phyloP scores from a whole-genome alignment of 2,113 vertebrate genomes.

The Mola mola region DNA sequence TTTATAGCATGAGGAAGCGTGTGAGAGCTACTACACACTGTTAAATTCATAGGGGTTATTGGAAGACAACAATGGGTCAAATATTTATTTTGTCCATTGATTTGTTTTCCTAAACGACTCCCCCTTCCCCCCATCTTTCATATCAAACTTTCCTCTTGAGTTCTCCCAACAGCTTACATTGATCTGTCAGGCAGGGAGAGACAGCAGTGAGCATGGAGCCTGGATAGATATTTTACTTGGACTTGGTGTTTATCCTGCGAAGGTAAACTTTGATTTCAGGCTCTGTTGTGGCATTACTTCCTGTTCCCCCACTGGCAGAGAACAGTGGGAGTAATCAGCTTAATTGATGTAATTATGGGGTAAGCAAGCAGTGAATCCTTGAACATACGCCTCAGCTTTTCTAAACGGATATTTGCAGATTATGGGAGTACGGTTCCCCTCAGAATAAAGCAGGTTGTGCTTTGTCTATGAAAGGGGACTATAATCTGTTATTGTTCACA shows the following conservation, averaged over 20 bases:
- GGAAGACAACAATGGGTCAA: no score
- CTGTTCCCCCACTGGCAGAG: conserved; percentile 54
- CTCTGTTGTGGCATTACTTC: conserved; percentile 54
- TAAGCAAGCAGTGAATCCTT: conserved; percentile 56
- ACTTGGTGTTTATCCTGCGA: conserved; percentile 49
- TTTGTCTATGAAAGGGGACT: conserved; percentile 25
- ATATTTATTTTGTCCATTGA: conserved; percentile 67
- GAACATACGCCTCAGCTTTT: conserved; percentile 57
- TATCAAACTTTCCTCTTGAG: conserved; percentile 19
- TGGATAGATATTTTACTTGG: conserved; percentile 37
- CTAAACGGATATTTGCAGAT: conserved; percentile 60
- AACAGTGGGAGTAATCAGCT: conserved; percentile 68
- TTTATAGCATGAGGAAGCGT: no score
- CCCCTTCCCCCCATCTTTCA: conserved; percentile 8
- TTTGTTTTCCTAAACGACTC: conserved; percentile 46
- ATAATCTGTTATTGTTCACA: conserved; percentile 16
- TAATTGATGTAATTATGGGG: conserved; percentile 70
- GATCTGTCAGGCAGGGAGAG: conserved; percentile 39
- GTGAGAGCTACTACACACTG: background rate
- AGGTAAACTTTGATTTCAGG: conserved; percentile 62
- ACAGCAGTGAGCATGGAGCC: conserved; percentile 3
- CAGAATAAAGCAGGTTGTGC: conserved; percentile 22
- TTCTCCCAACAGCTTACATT: conserved; percentile 41
- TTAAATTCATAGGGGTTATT: conserved; percentile 27
- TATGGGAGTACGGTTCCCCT: conserved; percentile 48